Evolutionary conservation across 92 coral and sea anemone species (phyloP).

Genomic region (Meandrina meandrites): DNA sequence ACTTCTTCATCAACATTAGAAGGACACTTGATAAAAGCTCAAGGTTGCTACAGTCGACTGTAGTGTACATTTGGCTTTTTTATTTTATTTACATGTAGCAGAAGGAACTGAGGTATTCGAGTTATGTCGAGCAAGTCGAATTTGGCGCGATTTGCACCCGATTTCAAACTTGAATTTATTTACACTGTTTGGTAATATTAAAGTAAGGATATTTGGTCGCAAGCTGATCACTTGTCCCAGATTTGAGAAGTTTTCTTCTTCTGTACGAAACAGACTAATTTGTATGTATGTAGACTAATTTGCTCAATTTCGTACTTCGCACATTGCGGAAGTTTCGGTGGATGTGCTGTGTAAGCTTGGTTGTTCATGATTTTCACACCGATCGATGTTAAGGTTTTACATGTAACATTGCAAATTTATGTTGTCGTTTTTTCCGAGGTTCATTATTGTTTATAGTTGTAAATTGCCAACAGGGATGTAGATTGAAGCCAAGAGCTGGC

Average conservation of each 20-base stretch:
- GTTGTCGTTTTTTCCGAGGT: not conserved
- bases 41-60: not conserved
- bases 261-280: not conserved
- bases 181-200: not conserved
- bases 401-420: not conserved
- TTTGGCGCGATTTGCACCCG: conserved; percentile 33
- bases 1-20: not conserved
- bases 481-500: too few relatives aligned
- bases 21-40: not conserved
- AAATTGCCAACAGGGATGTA: not conserved
- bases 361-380: not conserved
- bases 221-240: not conserved
- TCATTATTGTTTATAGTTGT: not conserved
- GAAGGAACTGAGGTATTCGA: not conserved
- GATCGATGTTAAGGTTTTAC: not conserved
- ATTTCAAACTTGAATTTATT: not conserved
- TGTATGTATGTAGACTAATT: not conserved
- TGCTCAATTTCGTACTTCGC: not conserved
- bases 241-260: not conserved
- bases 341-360: not conserved
- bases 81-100: not conserved
- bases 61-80: not conserved
- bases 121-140: conserved; percentile 26
- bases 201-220: not conserved
- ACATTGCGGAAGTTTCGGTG: not conserved